These are phyloP conservation scores for Meganola albula DNA, from an alignment of 2,888 invertebrate genomes.

Conservation along the genomic window DNA sequence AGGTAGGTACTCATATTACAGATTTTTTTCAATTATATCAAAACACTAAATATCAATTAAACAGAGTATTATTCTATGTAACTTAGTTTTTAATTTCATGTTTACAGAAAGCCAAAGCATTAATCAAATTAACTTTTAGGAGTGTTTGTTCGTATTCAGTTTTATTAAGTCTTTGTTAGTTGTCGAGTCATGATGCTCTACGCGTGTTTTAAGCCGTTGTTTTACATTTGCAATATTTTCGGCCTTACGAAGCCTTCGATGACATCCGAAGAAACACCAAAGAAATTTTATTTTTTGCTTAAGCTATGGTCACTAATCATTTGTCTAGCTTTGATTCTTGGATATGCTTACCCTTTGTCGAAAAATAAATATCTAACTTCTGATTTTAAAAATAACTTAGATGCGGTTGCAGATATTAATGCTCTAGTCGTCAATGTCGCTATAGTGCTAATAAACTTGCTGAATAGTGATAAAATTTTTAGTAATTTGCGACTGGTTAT, in stretches of 20 bases:
- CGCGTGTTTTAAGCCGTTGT: constrained; percentile 14
- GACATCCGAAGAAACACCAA: constrained; percentile 9
- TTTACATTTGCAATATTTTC: constrained; percentile 18
- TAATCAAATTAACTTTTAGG: too few species aligned
- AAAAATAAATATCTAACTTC: constrained; percentile 4
- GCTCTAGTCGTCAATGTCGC: constrained; percentile 17
- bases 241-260: constrained; percentile 17
- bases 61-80: too few species aligned
- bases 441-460: constrained; percentile 17
- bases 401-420: constrained; percentile 18
- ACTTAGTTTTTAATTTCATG: too few species aligned
- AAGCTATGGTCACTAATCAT: constrained; percentile 20
- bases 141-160: too few species aligned
- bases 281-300: constrained; percentile 7
- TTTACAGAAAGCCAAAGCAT: too few species aligned
- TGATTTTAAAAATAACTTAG: constrained; percentile 14
- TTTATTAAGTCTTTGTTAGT: too few species aligned
- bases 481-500: constrained; percentile 10
- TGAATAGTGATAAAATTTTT: constrained; percentile 4
- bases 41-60: too few species aligned
- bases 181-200: too few species aligned
- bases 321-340: constrained; percentile 7
- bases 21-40: too few species aligned
- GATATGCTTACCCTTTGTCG: constrained; percentile 11
- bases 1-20: too few species aligned